phyloP scores from a whole-genome alignment of 2,797 vertebrate genomes.

The Silurus aristotelis region DNA sequence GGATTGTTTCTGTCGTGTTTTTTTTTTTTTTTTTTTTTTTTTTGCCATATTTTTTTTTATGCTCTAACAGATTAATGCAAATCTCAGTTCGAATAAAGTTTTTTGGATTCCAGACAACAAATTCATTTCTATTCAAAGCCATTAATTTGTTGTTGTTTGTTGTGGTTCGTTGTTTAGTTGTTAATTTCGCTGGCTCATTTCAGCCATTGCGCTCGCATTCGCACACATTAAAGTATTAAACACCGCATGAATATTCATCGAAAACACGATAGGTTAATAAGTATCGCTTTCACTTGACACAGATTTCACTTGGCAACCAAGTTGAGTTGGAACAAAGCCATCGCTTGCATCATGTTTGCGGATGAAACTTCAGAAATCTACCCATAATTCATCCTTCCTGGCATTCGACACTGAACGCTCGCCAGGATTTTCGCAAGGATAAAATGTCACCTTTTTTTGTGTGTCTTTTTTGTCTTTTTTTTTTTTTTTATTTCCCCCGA shows the following conservation, averaged over 20 bases:
- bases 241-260: slow-evolving; percentile 16
- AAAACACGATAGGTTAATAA: slow-evolving; percentile 22
- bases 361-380: neutral
- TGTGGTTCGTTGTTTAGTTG: neutral
- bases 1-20: neutral
- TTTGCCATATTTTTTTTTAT: too few relatives aligned
- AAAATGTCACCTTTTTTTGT: neutral
- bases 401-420: neutral
- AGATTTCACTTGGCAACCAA: slow-evolving; percentile 1
- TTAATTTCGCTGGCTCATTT: neutral
- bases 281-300: neutral
- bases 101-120: too few relatives aligned
- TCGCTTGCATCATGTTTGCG: slow-evolving; percentile 1
- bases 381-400: neutral
- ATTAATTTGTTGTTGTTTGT: neutral
- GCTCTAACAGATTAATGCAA: neutral
- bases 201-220: neutral
- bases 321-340: neutral
- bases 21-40: too few relatives aligned
- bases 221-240: neutral
- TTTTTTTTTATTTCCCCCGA: neutral
- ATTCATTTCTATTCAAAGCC: neutral
- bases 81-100: neutral
- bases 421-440: neutral
- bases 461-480: neutral